A percentile compares a stretch with the other conserved stretches of the same genome.
phyloP scores from a whole-genome alignment of 2,888 invertebrate species.

The Argyresthia albistria region DNA sequence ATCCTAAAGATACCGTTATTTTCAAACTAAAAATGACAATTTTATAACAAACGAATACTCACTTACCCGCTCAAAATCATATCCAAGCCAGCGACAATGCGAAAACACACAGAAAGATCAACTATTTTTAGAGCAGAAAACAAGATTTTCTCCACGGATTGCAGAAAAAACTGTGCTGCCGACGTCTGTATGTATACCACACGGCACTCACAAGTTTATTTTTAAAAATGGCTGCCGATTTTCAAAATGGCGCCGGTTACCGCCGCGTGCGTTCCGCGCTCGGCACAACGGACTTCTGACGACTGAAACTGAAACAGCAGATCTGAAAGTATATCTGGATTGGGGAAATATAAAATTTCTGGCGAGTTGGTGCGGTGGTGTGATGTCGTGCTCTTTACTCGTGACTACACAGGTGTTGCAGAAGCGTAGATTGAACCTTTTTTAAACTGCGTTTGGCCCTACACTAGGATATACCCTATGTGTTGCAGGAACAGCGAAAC shows the following conservation, averaged over 20 bases:
- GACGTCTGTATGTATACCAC: conserved; percentile 7
- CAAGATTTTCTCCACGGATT: background rate
- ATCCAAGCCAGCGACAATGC: conserved; percentile 20
- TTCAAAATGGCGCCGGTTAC: conserved; percentile 21
- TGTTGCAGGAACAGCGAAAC: no score
- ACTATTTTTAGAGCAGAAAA: conserved; percentile 15
- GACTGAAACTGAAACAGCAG: conserved; percentile 19
- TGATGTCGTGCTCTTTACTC: background rate
- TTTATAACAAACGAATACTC: conserved; percentile 26
- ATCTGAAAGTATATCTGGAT: conserved; percentile 42
- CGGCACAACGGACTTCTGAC: conserved; percentile 28
- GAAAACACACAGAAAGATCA: conserved; percentile 19
- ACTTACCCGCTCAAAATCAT: conserved; percentile 62
- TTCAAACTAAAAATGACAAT: background rate
- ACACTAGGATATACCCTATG: no score
- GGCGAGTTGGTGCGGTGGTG: background rate
- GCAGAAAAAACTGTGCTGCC: background rate
- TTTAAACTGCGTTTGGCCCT: no score
- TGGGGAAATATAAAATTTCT: conserved; percentile 44
- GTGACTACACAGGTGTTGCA: background rate
- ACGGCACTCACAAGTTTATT: conserved; percentile 23
- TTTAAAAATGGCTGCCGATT: conserved; percentile 16
- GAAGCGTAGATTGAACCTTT: background rate
- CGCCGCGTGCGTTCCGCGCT: conserved; percentile 34
- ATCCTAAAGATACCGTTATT: background rate